Percentiles rank a stretch among this genome's conserved stretches.
Evolutionary conservation across 2,113 vertebrate genomes (phyloP).

Genomic region (Zeus faber): DNA sequence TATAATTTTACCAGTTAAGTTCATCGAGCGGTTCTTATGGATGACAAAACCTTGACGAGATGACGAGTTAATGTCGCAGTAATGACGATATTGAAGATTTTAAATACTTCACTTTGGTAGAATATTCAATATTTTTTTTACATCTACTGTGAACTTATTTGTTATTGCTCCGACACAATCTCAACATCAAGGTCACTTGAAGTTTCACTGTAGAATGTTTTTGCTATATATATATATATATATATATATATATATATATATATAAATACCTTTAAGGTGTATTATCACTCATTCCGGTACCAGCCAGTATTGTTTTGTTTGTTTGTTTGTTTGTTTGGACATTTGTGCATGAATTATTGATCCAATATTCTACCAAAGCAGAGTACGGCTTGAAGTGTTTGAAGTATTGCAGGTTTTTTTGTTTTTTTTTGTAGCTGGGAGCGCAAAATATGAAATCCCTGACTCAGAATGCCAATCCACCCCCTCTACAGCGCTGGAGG

Average conservation of each 20-base stretch:
- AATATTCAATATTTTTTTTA: no score
- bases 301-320: not conserved
- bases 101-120: not conserved
- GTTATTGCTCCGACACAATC: no score
- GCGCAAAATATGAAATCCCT: not conserved
- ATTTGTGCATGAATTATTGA: constrained; percentile 26
- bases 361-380: constrained; percentile 18
- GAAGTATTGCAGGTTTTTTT: not conserved
- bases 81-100: not conserved
- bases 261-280: no score
- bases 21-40: not conserved
- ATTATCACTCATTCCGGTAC: no score
- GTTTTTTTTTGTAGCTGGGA: no score
- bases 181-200: no score
- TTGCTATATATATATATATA: no score
- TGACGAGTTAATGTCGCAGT: not conserved
- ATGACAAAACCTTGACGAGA: not conserved
- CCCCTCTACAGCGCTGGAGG: constrained; percentile 18
- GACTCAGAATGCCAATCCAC: constrained; percentile 31
- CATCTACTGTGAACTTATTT: no score
- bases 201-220: no score
- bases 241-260: no score
- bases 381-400: not conserved
- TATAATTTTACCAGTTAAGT: not conserved
- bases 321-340: not conserved